phyloP scores from a whole-genome alignment of 2,797 vertebrate species.

The Manis javanica region DNA sequence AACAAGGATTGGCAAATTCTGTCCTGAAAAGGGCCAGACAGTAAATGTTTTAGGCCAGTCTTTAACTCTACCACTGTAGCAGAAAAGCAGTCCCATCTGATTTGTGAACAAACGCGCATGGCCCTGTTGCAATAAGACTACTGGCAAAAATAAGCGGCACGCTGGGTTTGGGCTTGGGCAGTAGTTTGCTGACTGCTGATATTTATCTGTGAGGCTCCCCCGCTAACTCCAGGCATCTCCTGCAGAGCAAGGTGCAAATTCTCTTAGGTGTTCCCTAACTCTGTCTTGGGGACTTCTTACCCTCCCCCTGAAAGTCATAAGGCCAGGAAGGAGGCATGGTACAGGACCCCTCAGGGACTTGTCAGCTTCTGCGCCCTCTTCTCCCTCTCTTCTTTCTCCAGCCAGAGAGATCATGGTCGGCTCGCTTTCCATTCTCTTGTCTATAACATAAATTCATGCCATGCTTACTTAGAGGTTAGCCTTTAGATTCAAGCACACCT shows the following conservation, averaged over 20 bases:
- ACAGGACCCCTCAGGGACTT: background rate
- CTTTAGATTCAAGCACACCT: background rate
- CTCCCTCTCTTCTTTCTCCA: background rate
- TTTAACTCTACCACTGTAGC: background rate
- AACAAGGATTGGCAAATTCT: background rate
- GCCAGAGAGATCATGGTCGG: background rate
- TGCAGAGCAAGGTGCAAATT: background rate
- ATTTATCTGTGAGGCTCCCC: background rate
- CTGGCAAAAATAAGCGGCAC: background rate
- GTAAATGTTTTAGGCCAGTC: background rate
- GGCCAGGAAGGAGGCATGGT: background rate
- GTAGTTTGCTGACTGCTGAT: background rate
- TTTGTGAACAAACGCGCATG: background rate
- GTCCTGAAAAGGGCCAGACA: background rate
- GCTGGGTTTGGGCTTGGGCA: background rate
- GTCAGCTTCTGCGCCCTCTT: background rate
- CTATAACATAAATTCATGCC: background rate
- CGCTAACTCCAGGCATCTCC: background rate
- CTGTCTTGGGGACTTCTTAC: background rate
- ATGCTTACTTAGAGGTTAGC: background rate
- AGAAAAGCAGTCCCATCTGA: background rate
- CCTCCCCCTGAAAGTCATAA: background rate
- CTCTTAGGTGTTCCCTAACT: background rate
- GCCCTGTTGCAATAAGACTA: background rate
- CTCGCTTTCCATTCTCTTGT: background rate